A percentile compares a stretch with the other conserved stretches of the same genome.
Evolutionary conservation across 2,797 vertebrate species (phyloP).

Genomic region (Phoxinus dragarum): DNA sequence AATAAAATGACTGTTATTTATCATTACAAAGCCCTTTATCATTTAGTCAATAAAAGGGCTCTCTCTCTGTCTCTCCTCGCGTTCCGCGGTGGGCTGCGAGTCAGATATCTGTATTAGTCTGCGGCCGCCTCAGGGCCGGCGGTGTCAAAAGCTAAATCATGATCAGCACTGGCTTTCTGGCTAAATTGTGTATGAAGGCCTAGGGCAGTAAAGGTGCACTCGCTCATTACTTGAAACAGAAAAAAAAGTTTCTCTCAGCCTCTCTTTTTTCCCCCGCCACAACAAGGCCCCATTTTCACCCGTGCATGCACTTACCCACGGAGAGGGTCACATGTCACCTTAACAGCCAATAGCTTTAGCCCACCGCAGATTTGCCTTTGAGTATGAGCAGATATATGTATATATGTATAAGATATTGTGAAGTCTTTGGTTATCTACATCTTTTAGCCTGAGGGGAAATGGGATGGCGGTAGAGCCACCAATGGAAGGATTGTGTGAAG

Average conservation of each 20-base stretch:
- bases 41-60: conserved; percentile 99
- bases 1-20: conserved; percentile 99
- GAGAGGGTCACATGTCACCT: conserved; percentile 62
- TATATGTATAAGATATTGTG: conserved; percentile 51
- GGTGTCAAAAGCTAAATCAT: conserved; percentile 99
- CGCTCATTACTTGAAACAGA: conserved; percentile 99
- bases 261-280: conserved; percentile 60
- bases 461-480: conserved; percentile 22
- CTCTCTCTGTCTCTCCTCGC: conserved; percentile 85
- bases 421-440: conserved; percentile 50
- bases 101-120: conserved; percentile 99
- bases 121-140: conserved; percentile 93
- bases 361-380: conserved; percentile 49
- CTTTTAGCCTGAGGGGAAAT: conserved; percentile 36
- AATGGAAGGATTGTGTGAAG: conserved; percentile 27
- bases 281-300: conserved; percentile 78
- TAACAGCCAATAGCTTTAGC: conserved; percentile 52
- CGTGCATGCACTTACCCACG: conserved; percentile 63
- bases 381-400: conserved; percentile 56
- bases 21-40: conserved; percentile 99
- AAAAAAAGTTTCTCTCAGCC: conserved; percentile 76
- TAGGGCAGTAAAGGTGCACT: conserved; percentile 96
- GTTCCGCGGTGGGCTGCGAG: conserved; percentile 93
- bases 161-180: conserved; percentile 99
- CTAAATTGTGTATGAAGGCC: conserved; percentile 99